Evolutionary conservation across 64 coral and sea anemone genomes (phyloP).

Genomic region (Montipora foliosa): DNA sequence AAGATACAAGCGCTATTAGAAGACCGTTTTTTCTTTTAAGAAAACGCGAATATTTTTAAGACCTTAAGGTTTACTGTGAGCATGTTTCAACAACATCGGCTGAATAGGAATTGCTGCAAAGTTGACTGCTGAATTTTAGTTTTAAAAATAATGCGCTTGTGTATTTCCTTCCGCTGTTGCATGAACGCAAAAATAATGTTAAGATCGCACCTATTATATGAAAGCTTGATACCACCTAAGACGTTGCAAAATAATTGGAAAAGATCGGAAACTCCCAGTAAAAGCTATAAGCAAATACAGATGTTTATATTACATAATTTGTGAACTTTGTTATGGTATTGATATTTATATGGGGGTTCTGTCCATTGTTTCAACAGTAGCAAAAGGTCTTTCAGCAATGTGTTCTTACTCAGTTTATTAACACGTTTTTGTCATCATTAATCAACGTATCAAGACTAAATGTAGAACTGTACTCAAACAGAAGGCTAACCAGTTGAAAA

Average conservation of each 20-base stretch:
- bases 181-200: constrained; percentile 11
- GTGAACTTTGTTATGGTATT: constrained; percentile 2
- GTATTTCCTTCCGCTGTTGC: background rate
- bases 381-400: constrained; percentile 2
- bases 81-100: constrained; percentile 9
- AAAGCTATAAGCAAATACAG: constrained; percentile 10
- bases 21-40: constrained; percentile 11
- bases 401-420: constrained; percentile 11
- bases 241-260: constrained; percentile 2
- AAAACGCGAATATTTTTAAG: constrained; percentile 11
- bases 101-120: constrained; percentile 10
- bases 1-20: constrained; percentile 10
- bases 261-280: constrained; percentile 9
- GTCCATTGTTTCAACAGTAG: constrained; percentile 3
- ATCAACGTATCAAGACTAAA: background rate
- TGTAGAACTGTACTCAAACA: constrained; percentile 2
- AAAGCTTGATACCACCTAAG: constrained; percentile 10
- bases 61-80: constrained; percentile 5
- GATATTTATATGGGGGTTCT: background rate
- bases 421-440: constrained; percentile 10
- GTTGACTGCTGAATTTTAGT: constrained; percentile 10
- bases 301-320: constrained; percentile 12
- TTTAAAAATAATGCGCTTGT: constrained; percentile 6
- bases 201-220: constrained; percentile 1
- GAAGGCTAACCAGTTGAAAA: constrained; percentile 10